These are phyloP conservation scores for Poecile atricapillus DNA, from an alignment of 2,113 vertebrate genomes.

Conservation along the genomic window DNA sequence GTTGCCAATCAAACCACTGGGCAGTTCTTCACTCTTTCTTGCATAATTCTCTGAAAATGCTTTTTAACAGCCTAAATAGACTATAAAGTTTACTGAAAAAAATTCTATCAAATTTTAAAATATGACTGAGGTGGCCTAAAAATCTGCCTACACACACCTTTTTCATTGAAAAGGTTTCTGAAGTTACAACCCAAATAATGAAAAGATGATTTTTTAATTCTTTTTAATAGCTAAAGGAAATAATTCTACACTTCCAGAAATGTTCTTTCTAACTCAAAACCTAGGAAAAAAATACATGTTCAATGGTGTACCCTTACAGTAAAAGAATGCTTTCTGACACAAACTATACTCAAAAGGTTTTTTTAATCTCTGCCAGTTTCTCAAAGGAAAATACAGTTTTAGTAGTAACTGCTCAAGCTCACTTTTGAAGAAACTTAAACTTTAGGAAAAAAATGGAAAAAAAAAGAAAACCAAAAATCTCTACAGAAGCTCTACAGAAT, in stretches of 20 bases:
- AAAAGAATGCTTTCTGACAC: constrained; percentile 10
- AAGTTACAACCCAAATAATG: not conserved
- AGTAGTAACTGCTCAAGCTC: not conserved
- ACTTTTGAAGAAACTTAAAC: not conserved
- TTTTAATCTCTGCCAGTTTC: constrained; percentile 18
- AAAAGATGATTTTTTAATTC: not conserved
- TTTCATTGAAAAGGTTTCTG: not conserved
- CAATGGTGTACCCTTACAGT: not conserved
- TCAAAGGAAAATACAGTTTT: not conserved
- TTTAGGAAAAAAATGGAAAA: not conserved
- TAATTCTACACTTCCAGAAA: not conserved
- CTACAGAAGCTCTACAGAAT: not conserved
- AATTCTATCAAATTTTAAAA: not conserved
- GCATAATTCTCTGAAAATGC: not conserved
- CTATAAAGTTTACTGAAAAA: not conserved
- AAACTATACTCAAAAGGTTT: not conserved
- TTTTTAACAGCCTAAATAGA: not conserved
- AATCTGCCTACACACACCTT: not conserved
- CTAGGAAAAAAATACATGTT: not conserved
- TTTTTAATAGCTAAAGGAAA: not conserved
- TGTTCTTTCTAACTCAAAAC: not conserved
- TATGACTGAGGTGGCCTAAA: not conserved
- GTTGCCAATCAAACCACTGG: not conserved
- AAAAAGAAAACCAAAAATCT: not conserved
- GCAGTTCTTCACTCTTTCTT: not conserved